A percentile compares a stretch with the other conserved stretches of the same genome.
Conservation (phyloP, 37 sponge, comb jelly and placozoan species). For the Beroe forskalii region DNA sequence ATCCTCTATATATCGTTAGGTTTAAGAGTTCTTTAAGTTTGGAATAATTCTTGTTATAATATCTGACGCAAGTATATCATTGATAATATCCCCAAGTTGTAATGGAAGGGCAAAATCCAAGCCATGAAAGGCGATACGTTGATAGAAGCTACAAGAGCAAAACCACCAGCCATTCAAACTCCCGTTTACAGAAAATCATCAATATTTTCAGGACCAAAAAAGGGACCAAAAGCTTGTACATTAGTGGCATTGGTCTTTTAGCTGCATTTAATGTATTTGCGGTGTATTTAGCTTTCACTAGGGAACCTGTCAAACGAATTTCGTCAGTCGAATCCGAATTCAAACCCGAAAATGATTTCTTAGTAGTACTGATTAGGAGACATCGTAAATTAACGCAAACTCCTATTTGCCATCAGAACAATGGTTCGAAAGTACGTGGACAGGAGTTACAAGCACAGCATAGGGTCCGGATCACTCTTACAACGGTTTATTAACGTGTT, state of each 20-base stretch:
- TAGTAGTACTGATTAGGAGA: no score
- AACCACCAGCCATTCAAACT: neutral
- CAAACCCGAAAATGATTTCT: no score
- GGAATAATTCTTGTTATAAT: no score
- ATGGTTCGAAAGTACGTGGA: slow-evolving; percentile 49
- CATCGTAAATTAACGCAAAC: no score
- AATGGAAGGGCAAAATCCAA: neutral
- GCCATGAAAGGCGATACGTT: neutral
- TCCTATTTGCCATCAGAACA: no score
- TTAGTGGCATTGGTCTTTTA: neutral
- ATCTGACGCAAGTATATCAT: no score
- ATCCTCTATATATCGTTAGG: no score
- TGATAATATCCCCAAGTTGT: no score
- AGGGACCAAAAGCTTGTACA: neutral
- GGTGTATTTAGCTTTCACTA: neutral
- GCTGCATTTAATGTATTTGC: neutral
- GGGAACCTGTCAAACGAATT: neutral
- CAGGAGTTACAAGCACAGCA: slow-evolving; percentile 41
- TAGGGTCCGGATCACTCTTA: neutral
- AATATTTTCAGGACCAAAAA: neutral
- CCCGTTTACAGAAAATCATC: neutral
- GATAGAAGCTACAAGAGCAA: slow-evolving; percentile 19
- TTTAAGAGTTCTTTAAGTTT: no score
- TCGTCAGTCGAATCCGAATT: neutral
- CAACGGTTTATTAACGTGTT: neutral